Evolutionary conservation across 2,888 invertebrate species (phyloP).

Genomic region (Pharmacophagus antenor): DNA sequence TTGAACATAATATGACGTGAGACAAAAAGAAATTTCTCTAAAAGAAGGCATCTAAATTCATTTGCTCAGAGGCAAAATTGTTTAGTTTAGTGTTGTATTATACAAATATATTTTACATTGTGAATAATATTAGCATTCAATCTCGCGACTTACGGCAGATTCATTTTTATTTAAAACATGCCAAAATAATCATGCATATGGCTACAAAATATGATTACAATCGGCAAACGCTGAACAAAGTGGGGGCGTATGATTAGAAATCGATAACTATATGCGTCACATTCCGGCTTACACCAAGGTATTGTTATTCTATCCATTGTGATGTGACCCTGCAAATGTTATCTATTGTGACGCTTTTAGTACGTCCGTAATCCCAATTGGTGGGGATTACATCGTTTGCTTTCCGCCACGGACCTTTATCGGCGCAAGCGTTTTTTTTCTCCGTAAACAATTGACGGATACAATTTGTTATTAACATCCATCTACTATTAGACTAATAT

Average conservation of each 20-base stretch:
- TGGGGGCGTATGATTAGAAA: constrained; percentile 73
- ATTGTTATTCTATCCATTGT: constrained; percentile 64
- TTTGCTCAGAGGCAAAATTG: not conserved
- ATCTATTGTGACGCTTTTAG: constrained; percentile 62
- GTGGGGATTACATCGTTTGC: constrained; percentile 59
- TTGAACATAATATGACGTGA: not conserved
- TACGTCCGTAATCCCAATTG: constrained; percentile 67
- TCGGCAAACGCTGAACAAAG: constrained; percentile 38
- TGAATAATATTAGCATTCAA: constrained; percentile 21
- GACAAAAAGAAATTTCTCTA: not conserved
- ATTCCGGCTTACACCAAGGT: constrained; percentile 56
- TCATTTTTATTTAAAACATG: constrained; percentile 27
- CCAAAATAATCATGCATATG: constrained; percentile 23
- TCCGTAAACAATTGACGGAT: constrained; percentile 27
- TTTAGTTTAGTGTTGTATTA: not conserved
- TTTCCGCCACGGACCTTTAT: constrained; percentile 37
- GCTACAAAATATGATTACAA: constrained; percentile 41
- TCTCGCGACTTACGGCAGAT: constrained; percentile 10
- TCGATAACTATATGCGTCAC: constrained; percentile 73
- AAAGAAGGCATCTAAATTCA: no score
- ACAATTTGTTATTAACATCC: constrained; percentile 18
- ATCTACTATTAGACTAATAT: constrained; percentile 10
- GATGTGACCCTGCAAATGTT: constrained; percentile 49
- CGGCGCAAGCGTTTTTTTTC: constrained; percentile 37
- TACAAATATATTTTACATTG: not conserved